These are phyloP conservation scores for Etheostoma spectabile DNA, from an alignment of 2,113 vertebrate species.

Conservation along the genomic window DNA sequence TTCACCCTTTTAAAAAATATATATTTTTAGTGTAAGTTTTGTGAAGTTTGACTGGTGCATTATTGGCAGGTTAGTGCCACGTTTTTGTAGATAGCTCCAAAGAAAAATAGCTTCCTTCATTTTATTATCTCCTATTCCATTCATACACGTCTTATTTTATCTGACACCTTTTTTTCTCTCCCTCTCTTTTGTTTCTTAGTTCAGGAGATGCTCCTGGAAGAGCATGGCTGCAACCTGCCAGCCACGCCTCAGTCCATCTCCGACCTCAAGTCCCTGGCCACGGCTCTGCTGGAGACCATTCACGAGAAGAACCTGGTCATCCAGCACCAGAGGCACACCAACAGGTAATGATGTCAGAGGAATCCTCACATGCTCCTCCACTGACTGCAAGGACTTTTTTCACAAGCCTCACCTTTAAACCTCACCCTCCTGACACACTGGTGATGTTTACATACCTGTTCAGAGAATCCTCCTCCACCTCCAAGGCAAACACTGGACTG, in stretches of 20 bases:
- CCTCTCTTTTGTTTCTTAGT: constrained; percentile 44
- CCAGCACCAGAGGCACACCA: constrained; percentile 80
- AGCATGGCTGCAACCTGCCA: constrained; percentile 78
- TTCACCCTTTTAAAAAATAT: constrained; percentile 19
- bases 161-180: background rate
- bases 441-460: constrained; percentile 41
- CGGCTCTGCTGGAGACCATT: constrained; percentile 78
- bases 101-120: background rate
- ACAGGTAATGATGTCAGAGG: constrained; percentile 61
- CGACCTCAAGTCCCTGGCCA: constrained; percentile 79
- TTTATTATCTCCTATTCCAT: background rate
- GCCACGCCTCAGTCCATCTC: constrained; percentile 77
- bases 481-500: constrained; percentile 62
- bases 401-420: background rate
- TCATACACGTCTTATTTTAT: background rate
- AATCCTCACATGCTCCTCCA: accelerated
- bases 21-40: constrained; percentile 15
- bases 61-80: background rate
- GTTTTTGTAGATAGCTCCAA: background rate
- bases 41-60: constrained; percentile 17
- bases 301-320: constrained; percentile 82
- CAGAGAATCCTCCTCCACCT: constrained; percentile 55
- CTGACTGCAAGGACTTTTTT: background rate
- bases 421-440: background rate
- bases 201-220: constrained; percentile 78